Evolutionary conservation across 2,888 invertebrate species (phyloP).

Genomic region (Eupithecia centaureata): DNA sequence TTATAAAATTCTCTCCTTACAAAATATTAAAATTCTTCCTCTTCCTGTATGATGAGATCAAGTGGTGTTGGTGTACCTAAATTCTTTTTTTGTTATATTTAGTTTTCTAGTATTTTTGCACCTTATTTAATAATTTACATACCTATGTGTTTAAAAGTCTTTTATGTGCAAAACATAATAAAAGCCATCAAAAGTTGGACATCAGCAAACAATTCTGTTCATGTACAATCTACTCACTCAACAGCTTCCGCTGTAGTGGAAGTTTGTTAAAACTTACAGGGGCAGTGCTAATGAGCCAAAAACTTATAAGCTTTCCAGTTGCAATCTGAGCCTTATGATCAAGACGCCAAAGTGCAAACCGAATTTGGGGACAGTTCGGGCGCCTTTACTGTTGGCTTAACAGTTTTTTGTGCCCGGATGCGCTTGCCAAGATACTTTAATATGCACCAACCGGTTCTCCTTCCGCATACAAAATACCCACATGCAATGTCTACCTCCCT

Average conservation of each 20-base stretch:
- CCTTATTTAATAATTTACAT: background rate
- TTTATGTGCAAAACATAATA: background rate
- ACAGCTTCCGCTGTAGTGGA: constrained; percentile 10
- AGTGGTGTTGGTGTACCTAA: too few relatives aligned
- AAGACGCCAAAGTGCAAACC: constrained; percentile 16
- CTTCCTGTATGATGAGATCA: too few relatives aligned
- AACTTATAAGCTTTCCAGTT: constrained; percentile 15
- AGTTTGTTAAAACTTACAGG: constrained; percentile 16
- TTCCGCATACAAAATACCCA: constrained; percentile 30
- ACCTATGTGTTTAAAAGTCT: background rate
- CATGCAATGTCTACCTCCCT: constrained; percentile 17
- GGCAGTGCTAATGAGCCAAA: constrained; percentile 28
- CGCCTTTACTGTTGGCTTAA: constrained; percentile 22
- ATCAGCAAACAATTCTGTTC: constrained; percentile 10
- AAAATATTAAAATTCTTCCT: too few relatives aligned
- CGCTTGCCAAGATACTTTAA: constrained; percentile 34
- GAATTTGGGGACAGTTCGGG: constrained; percentile 17
- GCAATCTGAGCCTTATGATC: constrained; percentile 20
- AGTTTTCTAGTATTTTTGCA: background rate
- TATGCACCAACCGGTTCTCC: constrained; percentile 30
- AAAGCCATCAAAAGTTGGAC: background rate
- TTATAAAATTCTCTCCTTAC: too few relatives aligned
- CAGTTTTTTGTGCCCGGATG: constrained; percentile 27
- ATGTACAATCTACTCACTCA: constrained; percentile 2
- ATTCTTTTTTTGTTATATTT: too few relatives aligned